Base-by-base conservation (phyloP, 2,888 invertebrate genomes). In the Phorcus lineatus region DNA sequence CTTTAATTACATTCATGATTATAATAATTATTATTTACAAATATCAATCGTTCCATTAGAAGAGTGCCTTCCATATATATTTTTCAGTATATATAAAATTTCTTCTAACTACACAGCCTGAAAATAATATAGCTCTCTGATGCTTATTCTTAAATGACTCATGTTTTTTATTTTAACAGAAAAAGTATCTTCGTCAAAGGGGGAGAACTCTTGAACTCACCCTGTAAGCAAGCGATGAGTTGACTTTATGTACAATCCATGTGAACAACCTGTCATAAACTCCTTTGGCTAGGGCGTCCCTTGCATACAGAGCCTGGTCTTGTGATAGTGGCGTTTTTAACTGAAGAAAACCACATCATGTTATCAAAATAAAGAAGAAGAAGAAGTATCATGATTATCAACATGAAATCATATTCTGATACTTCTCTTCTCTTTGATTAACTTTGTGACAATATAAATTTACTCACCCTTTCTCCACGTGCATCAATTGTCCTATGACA, bases 211-310 rank as follows among this genome's bases (percentile, higher is more conserved):
- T 13, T 47, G 47, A 6, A 78, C 85, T 82, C 82, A 90, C 90
- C 85, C 84, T 85, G 24, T 81, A 86, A 0, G 85, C 87, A 6
- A 91, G 85, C 24, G 91, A 90, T 6, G 79, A 93, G 93, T 98
- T 98, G 77, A 98, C 94, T 85, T 96, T 95, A 54, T 94, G 94
- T 16, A 98, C 97, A 28, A 98, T 95, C 98, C 98, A 98, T 84
- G 96, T 96, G 94, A 98, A 98, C 85, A 97, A 94, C 77, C 97
- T 95, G 91, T 97, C 97, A 90, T 98, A 98, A 22, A 98, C 95
- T 16, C 98, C 97, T 92, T 98, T 98, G 47, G 97, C 96, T 7
- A 98, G 94, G 0, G 98, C 98, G 93, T 98, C 97, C 77, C 97
- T 94, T 0, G 97, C 97, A 93, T 96, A 97, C 81, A 96, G 95